Conservation (phyloP, 1,140 invertebrate genomes). For the Coptotermes formosanus region DNA sequence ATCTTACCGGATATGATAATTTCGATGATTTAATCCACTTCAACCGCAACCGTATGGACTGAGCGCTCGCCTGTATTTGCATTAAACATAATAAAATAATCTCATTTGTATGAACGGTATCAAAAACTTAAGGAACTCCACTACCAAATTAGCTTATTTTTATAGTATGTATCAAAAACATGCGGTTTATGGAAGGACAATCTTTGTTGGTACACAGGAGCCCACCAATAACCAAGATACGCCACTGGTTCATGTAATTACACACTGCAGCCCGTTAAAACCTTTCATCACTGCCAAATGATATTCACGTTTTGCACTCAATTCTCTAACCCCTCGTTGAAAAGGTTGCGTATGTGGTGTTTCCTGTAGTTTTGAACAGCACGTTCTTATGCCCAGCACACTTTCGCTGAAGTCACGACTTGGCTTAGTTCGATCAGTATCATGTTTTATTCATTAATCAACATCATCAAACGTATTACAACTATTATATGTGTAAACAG, state of each 20-base stretch:
- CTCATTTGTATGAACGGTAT: too few relatives aligned
- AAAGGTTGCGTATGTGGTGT: background rate
- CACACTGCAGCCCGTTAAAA: background rate
- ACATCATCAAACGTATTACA: background rate
- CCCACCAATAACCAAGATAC: too few relatives aligned
- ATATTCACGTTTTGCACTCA: background rate
- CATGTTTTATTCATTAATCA: background rate
- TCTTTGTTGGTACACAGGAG: too few relatives aligned
- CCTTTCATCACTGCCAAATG: background rate
- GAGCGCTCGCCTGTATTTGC: too few relatives aligned
- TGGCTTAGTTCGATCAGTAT: slow-evolving; percentile 5
- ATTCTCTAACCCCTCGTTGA: background rate
- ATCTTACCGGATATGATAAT: too few relatives aligned
- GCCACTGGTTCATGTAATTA: background rate
- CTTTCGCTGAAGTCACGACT: slow-evolving; percentile 3
- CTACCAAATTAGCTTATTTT: too few relatives aligned
- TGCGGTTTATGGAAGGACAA: too few relatives aligned
- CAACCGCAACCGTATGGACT: too few relatives aligned
- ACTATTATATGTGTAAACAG: background rate
- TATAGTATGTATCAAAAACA: too few relatives aligned
- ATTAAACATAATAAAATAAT: too few relatives aligned
- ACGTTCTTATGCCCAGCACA: background rate
- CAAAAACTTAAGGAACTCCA: too few relatives aligned
- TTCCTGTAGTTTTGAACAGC: background rate
- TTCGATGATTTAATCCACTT: too few relatives aligned